Evolutionary conservation across 2,113 vertebrate genomes (phyloP).

Genomic region (Tetrax tetrax): DNA sequence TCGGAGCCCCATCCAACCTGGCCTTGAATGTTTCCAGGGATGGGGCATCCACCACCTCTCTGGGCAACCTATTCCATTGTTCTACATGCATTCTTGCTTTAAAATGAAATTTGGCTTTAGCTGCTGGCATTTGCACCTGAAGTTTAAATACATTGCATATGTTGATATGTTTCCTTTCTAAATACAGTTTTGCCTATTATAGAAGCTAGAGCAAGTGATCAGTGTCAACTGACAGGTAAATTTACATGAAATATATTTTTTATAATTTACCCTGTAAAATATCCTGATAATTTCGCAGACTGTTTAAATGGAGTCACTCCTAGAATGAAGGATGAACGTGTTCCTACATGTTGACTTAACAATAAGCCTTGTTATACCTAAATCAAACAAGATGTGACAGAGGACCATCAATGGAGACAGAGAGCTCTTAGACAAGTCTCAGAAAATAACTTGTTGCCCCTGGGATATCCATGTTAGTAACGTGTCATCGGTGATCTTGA

Average conservation of each 20-base stretch:
- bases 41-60: too few species aligned
- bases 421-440: neutral
- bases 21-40: too few species aligned
- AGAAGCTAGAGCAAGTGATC: neutral
- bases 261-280: neutral
- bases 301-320: neutral
- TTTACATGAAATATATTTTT: neutral
- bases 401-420: neutral
- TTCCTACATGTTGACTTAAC: neutral
- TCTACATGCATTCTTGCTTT: neutral
- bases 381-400: neutral
- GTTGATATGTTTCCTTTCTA: neutral
- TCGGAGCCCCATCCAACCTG: too few species aligned
- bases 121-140: neutral
- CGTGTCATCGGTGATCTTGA: rapidly evolving
- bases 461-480: neutral
- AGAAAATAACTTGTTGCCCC: neutral
- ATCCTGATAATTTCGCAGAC: neutral
- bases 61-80: too few species aligned
- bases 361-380: neutral
- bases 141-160: neutral
- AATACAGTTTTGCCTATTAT: neutral
- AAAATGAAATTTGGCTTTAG: neutral
- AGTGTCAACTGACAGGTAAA: neutral
- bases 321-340: neutral